These are phyloP conservation scores for Gymnogyps californianus DNA, from an alignment of 2,113 vertebrate species.

Conservation along the genomic window DNA sequence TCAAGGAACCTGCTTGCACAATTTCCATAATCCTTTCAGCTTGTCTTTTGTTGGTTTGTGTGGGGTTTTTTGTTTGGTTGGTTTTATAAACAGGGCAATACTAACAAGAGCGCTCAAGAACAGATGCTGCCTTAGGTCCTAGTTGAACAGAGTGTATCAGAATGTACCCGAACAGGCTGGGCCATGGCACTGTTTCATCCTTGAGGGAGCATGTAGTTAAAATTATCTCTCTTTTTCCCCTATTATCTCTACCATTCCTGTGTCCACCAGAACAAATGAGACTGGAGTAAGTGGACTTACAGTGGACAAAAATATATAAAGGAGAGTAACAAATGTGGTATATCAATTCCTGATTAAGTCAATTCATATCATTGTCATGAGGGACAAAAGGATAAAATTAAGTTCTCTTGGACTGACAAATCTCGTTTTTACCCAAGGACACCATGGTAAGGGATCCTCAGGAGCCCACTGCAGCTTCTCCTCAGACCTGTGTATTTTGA, in stretches of 20 bases:
- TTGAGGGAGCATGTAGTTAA: background rate
- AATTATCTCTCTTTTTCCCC: background rate
- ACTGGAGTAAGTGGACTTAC: background rate
- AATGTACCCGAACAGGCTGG: background rate
- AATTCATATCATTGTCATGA: background rate
- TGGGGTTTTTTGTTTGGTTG: background rate
- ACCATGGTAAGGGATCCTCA: background rate
- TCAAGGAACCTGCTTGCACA: background rate
- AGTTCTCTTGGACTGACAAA: background rate
- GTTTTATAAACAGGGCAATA: background rate
- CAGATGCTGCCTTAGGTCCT: background rate
- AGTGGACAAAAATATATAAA: background rate
- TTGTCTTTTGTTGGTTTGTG: background rate
- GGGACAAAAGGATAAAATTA: background rate
- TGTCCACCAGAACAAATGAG: background rate
- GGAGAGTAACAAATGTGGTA: background rate
- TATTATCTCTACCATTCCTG: background rate
- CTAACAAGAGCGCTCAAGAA: background rate
- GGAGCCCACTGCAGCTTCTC: background rate
- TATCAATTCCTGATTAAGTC: background rate
- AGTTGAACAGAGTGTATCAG: background rate
- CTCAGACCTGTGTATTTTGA: background rate
- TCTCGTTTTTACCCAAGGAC: background rate
- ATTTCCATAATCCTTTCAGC: background rate
- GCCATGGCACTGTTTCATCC: background rate